Conservation (phyloP, 1,140 invertebrate species). For the Wasmannia auropunctata region DNA sequence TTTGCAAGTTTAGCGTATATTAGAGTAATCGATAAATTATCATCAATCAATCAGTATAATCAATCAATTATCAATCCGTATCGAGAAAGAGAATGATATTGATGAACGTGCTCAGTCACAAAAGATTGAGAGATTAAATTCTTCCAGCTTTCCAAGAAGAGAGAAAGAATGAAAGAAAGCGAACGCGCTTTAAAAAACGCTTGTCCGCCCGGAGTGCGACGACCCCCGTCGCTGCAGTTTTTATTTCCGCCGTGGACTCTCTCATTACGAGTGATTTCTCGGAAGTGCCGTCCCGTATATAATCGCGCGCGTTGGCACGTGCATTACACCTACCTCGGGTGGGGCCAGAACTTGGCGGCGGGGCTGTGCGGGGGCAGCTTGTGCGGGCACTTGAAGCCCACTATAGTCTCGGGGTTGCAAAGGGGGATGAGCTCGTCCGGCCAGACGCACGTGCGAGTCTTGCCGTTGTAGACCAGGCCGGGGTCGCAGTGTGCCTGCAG, state of each 20-base stretch:
- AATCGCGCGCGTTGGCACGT: neutral
- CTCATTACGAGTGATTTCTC: conserved; percentile 24
- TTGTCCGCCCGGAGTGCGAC: neutral
- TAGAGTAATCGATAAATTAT: neutral
- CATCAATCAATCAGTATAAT: no score
- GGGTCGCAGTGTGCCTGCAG: conserved; percentile 92
- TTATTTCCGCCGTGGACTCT: neutral
- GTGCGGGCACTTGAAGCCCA: conserved; percentile 93
- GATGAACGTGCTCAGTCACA: neutral
- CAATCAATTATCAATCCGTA: neutral
- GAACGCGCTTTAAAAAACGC: neutral
- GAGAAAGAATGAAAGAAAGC: neutral
- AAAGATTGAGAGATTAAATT: neutral
- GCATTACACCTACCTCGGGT: conserved; percentile 88
- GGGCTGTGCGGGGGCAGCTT: conserved; percentile 92
- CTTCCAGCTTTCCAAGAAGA: neutral
- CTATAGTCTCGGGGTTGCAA: conserved; percentile 94
- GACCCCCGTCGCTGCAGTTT: neutral
- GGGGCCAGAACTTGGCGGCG: conserved; percentile 95
- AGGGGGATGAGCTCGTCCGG: conserved; percentile 94
- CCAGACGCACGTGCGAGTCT: conserved; percentile 96
- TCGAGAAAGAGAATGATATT: neutral
- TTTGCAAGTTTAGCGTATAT: neutral
- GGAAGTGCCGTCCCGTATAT: neutral
- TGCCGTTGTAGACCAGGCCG: conserved; percentile 95